Conservation (phyloP, 2,113 vertebrate species). For the Alethe castanea region DNA sequence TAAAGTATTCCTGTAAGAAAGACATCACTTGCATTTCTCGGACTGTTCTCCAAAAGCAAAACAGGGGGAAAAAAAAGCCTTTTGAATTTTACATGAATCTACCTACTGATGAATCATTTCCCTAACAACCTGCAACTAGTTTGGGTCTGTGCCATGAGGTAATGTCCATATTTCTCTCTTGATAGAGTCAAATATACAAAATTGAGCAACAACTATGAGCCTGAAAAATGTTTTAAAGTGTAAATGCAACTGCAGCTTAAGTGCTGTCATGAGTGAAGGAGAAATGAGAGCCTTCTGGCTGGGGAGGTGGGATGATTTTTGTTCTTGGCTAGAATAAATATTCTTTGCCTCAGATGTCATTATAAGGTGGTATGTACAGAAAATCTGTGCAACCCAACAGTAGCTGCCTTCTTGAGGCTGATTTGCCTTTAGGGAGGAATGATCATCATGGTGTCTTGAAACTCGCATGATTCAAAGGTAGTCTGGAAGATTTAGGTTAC, state of each 20-base stretch:
- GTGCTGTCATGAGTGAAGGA: background rate
- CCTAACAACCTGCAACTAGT: background rate
- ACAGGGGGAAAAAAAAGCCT: background rate
- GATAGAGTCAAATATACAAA: background rate
- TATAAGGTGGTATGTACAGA: background rate
- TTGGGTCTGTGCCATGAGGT: background rate
- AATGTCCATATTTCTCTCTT: background rate
- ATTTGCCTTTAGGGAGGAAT: background rate
- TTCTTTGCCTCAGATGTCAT: background rate
- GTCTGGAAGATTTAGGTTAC: background rate
- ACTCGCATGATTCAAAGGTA: background rate
- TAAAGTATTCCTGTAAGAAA: constrained; percentile 50
- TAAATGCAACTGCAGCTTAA: background rate
- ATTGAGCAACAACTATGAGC: background rate
- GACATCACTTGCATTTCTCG: constrained; percentile 46
- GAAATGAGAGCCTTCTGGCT: background rate
- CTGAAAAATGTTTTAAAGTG: background rate
- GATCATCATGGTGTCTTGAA: background rate
- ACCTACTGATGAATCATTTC: background rate
- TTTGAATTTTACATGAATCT: background rate
- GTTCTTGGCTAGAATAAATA: background rate
- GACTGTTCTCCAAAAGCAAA: constrained; percentile 41
- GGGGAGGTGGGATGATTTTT: background rate
- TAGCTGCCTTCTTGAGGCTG: background rate
- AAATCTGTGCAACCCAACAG: background rate